Base-by-base conservation (phyloP, 1,140 invertebrate species). In the Oscheius sp. region DNA sequence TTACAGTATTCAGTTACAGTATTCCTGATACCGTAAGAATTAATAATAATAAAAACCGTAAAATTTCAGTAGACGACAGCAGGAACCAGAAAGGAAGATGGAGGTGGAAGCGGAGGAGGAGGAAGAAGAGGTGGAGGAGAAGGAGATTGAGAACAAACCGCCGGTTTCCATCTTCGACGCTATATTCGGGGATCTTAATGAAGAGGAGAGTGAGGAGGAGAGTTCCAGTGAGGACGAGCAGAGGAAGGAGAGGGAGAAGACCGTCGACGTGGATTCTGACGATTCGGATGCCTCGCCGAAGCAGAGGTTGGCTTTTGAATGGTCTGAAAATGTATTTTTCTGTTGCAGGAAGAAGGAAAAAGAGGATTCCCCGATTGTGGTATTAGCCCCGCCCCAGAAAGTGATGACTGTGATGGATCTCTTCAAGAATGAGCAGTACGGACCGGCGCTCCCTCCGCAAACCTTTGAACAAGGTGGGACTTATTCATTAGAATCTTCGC, bases 81-180 rank as follows among this genome's bases (percentile, higher is more conserved):
- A 67, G n/a, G 70, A 68, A 29, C 29, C 31, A 23, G 52, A 75
- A 31, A 68, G 76, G 28, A 70, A 76, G n/a, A 35, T 45, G 29
- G 29, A 18, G 13, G 36, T 77, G 32, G 49, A 23, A 20, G n/a
- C 23, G 63, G 26, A 76, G 15, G 73, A 75, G 26, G 63, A 74
- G 23, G 45, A 32, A 20, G 55, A 69, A 73, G 35, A 75, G 29
- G 32, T n/a, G 36, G 74, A 81, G 70, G 75, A 81, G 35, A 49
- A 69, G 34, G 32, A 70, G 62, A 18, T 15, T 34, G 74, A 79
- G 65, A 72, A 80, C 36, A 78, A 81, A 67, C 86, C 87, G 23
- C 80, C 86, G 0, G 80, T 87, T 72, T 88, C 88, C 79, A 79
- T 89, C 20, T 88, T 88, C 77, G 85, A 86, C 78, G 88, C 87